Percentiles rank a stretch among this genome's conserved stretches.
Evolutionary conservation across 2,797 vertebrate species (phyloP).

Genomic region (Chromobotia macracanthus): DNA sequence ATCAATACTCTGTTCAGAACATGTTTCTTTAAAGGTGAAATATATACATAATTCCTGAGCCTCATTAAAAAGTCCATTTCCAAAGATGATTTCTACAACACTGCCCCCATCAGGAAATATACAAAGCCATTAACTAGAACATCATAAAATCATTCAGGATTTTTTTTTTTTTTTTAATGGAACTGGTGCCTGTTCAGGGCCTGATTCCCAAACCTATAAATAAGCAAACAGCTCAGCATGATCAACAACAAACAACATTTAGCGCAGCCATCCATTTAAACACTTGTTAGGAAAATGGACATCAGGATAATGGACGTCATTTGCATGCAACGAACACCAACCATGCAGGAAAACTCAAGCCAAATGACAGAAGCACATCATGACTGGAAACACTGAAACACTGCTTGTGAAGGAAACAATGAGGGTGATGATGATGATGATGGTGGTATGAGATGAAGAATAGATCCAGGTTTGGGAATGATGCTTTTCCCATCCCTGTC

Average conservation of each 20-base stretch:
- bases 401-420: conserved; percentile 24
- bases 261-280: conserved; percentile 20
- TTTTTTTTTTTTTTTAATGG: neutral
- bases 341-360: conserved; percentile 49
- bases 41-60: too few species aligned
- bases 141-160: too few species aligned
- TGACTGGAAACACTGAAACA: neutral
- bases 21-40: too few species aligned
- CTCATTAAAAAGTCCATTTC: too few species aligned
- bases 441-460: conserved; percentile 49
- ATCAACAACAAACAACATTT: neutral
- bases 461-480: conserved; percentile 26
- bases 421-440: conserved; percentile 30
- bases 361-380: neutral
- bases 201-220: neutral
- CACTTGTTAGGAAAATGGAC: conserved; percentile 32
- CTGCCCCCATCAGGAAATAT: too few species aligned
- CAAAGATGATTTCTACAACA: too few species aligned
- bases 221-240: conserved; percentile 6
- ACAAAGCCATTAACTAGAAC: too few species aligned
- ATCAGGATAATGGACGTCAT: conserved; percentile 19
- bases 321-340: conserved; percentile 51
- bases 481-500: conserved; percentile 45
- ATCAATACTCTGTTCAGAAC: too few species aligned
- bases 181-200: neutral